A percentile compares a stretch with the other conserved stretches of the same genome.
These are phyloP conservation scores for Hipparchia sbordonii DNA, from an alignment of 2,888 invertebrate species.

Conservation along the genomic window DNA sequence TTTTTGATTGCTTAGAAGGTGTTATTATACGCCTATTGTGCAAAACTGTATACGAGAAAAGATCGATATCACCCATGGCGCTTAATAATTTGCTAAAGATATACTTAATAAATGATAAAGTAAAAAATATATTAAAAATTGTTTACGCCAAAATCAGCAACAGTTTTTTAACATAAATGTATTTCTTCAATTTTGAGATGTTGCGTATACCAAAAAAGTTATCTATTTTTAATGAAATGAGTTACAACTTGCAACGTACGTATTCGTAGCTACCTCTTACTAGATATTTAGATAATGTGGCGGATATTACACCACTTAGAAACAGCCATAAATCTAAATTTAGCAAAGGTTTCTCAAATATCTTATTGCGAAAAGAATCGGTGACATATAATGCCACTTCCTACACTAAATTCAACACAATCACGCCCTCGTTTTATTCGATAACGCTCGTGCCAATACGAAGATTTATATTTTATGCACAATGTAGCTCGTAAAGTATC, in stretches of 20 bases:
- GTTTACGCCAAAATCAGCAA: background rate
- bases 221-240: background rate
- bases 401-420: conserved; percentile 58
- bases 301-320: conserved; percentile 24
- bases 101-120: background rate
- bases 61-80: conserved; percentile 51
- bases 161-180: background rate
- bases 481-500: conserved; percentile 69
- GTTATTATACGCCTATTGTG: conserved; percentile 56
- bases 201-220: background rate
- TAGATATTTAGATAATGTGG: conserved; percentile 7
- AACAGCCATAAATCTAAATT: conserved; percentile 30
- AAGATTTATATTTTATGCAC: conserved; percentile 68
- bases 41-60: conserved; percentile 57
- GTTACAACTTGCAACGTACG: background rate
- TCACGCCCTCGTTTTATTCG: conserved; percentile 59
- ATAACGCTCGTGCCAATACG: conserved; percentile 69
- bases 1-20: conserved; percentile 43
- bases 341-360: conserved; percentile 25
- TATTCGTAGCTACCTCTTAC: background rate
- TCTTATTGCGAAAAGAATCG: conserved; percentile 41
- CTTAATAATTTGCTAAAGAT: conserved; percentile 43
- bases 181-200: background rate
- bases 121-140: conserved; percentile 1
- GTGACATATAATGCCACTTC: conserved; percentile 58